Base-by-base conservation (phyloP, 2,797 vertebrate genomes). In the Sebastes kiyomatsui region DNA sequence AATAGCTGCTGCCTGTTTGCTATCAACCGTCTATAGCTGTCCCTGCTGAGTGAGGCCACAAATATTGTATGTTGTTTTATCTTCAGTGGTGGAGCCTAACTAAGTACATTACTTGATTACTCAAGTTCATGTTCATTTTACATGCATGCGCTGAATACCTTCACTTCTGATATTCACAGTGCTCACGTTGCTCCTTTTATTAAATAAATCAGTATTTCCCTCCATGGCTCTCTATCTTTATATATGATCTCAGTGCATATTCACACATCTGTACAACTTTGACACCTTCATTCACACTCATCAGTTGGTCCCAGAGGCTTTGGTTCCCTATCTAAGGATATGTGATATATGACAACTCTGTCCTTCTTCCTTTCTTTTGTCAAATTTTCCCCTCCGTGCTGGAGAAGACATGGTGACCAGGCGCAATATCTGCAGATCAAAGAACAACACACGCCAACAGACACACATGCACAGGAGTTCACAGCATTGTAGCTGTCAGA, bases 361-460 rank as follows among this genome's bases (percentile, higher is more conserved):
- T 67, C 22, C 64, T 80, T 69, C 55, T 83, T 73, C 67, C 56
- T 60, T 64, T 81, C 54, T 49, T 79, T 75, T 60, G 25, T 59
- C 32, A 33, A 4, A 32, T 12, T 11, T 33, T 20, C 23, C 67
- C n/a, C 52, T 28, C n/a, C 0, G n/a, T 42, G 42, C 18, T 73
- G 42, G 30, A 6, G 42, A 83, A 68, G 58, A 72, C 27, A 65
- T 38, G 68, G 20, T 80, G 62, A 56, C 70, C 67, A 35, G 27
- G 55, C 16, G 46, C 38, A 72, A 46, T 71, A 82, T 82, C 76
- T 70, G 32, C 55, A 70, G 67, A 87, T 82, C 76, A 83, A 73
- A 79, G 72, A 33, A 58, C 6, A 58, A 62, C 74, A 76, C 66
- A 60, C 33, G 49, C 35, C 10, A 52, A 30, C 56, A 42, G 14